Evolutionary conservation across 2,797 vertebrate genomes (phyloP), one percentile per base, ranked within the genome.

Genomic region (Sciurus vulgaris): DNA sequence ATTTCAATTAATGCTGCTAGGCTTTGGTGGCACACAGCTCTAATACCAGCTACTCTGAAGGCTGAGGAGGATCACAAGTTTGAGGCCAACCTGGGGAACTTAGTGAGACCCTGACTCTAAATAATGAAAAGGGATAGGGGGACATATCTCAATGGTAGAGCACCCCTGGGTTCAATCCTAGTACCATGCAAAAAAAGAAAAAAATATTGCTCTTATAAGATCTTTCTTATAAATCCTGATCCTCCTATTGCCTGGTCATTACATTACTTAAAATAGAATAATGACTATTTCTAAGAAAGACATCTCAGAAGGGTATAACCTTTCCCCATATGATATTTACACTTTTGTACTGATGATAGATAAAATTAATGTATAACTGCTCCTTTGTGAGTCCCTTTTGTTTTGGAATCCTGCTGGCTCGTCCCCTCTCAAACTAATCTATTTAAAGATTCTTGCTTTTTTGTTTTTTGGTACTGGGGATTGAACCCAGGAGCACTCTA

Each of bases 241-340:
- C 15, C 35, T 78, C 33, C 54, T 70, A 54, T 13, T 74, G 44
- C 20, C 5, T 54, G 13, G 65, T 35, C 24, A 84, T 84, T 41
- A 88, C 65, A 84, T 92, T 84, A 91, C 41, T 91, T 91, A 83
- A 89, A 13, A 26, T 20, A 56, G 18, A 88, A 74, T 78, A 76
- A 47, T 76, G 13, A 65, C 17, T 22, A 83, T n/a, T 63, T 76
- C 47, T 41, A 67, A 84, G n/a, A 63, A 92, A 74, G 22, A 28
- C 49, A 84, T 65, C 24, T 44, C 41, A 33, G 47, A 72, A 92
- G 24, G 7, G 9, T 76, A 67, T 76, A 65, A 35, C 24, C 20
- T 85, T 92, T 77, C 18, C 54, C n/a, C 47, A 10, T 12, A 70
- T 59, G 33, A 35, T 76, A 63, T 44, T 69, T 92, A 35, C 20